Conservation (phyloP, 2,113 vertebrate species). For the Gymnogyps californianus region DNA sequence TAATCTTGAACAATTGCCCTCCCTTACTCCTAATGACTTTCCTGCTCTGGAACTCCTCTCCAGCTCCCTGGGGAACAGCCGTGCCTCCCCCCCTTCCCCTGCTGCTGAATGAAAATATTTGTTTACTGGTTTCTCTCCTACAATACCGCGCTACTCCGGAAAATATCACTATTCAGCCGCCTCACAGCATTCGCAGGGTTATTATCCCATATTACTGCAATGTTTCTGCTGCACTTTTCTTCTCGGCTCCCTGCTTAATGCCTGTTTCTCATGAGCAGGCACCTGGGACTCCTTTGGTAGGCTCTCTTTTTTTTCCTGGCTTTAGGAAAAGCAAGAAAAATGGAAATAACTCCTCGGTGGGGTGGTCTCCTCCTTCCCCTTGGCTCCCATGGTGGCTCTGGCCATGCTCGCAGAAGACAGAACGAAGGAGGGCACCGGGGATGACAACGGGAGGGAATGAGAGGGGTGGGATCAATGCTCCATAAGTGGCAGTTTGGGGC, state of each 20-base stretch:
- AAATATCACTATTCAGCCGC: neutral
- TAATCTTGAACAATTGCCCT: neutral
- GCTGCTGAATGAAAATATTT: neutral
- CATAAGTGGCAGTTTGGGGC: accelerated
- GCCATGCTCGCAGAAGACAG: neutral
- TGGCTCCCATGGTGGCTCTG: neutral
- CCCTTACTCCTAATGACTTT: neutral
- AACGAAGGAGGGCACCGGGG: neutral
- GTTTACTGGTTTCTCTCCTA: neutral
- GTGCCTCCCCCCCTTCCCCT: neutral
- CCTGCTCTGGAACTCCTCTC: neutral
- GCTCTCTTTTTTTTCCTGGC: neutral
- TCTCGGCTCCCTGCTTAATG: neutral
- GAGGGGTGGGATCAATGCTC: neutral
- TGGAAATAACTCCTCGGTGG: neutral
- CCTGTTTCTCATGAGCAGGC: neutral
- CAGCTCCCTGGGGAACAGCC: neutral
- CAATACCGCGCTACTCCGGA: neutral
- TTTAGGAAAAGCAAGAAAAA: neutral
- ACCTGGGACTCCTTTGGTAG: neutral
- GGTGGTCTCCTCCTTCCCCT: neutral
- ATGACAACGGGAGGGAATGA: neutral
- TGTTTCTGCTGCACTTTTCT: neutral
- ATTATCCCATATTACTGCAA: neutral
- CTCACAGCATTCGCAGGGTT: neutral